Evolutionary conservation across 2,113 vertebrate genomes (phyloP), one percentile per base, ranked within the genome.

Genomic region (Garra rufa): DNA sequence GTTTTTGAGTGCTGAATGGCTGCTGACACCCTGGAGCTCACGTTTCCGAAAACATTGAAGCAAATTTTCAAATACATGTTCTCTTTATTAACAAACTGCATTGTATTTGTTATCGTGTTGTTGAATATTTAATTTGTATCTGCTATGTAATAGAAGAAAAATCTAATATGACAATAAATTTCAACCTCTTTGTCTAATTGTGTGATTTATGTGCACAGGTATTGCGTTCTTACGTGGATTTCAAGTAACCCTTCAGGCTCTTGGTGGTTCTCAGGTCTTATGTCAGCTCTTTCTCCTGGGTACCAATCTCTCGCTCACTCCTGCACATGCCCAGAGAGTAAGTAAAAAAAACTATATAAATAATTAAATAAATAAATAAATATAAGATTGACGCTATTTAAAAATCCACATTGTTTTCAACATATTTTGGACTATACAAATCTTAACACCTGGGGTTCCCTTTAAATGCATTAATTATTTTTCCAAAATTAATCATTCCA

Each of bases 271-370:
- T 1, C 73, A 69, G 0, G 0, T 88, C 0, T 71, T 79, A 24
- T 95, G 95, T 83, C 95, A 95, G 81, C 94, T 95, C 3, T 92
- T 94, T 38, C 89, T 95, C 14, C 91, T 95, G 75, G 89, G 91
- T 4, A 84, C 89, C n/a, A 94, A 95, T 76, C 50, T 92, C 44
- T 93, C 94, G 1, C 90, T 94, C 24, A 52, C 88, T 0, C 85
- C 88, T 1, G 88, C 87, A 19, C 85, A 94, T 6, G 83, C 93
- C 76, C 61, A 94, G 26, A 90, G 6, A 92, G 94, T 95, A 90
- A 1, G 82, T 28, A 2, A 46, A 48, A 15, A 73, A 10, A 50
- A 46, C n/a, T n/a, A n/a, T n/a, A n/a, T n/a, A n/a, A n/a, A n/a
- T n/a, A n/a, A n/a, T n/a, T n/a, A n/a, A n/a, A n/a, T n/a, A n/a